These are phyloP conservation scores for Trichoplusia ni DNA, from an alignment of 1,140 invertebrate species.

Conservation along the genomic window DNA sequence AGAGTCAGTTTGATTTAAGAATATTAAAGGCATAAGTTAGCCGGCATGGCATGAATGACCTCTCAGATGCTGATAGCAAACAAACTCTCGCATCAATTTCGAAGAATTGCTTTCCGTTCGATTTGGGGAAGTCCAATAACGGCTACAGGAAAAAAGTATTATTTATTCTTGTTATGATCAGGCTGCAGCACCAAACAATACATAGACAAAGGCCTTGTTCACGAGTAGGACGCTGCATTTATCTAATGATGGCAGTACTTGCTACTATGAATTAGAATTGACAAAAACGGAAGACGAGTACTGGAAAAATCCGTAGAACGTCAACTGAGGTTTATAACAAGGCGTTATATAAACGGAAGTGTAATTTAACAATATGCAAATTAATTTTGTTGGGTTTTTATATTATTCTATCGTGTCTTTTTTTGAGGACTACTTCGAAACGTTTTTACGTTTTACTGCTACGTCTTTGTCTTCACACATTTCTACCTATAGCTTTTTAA, in stretches of 20 bases:
- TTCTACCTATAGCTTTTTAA: too few species aligned
- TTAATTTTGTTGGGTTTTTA: neutral
- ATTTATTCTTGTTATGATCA: constrained; percentile 21
- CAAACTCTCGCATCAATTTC: constrained; percentile 56
- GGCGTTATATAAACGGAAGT: constrained; percentile 14
- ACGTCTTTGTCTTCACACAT: too few species aligned
- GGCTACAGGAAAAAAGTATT: constrained; percentile 33
- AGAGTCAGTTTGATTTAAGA: too few species aligned
- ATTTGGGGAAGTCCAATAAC: constrained; percentile 34
- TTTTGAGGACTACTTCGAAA: too few species aligned
- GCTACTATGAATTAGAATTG: constrained; percentile 17
- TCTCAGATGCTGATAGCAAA: constrained; percentile 32
- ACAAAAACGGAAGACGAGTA: constrained; percentile 8
- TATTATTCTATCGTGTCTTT: too few species aligned
- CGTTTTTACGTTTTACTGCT: too few species aligned
- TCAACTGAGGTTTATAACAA: constrained; percentile 1
- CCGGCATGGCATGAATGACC: constrained; percentile 11
- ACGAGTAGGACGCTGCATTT: neutral
- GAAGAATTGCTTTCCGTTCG: constrained; percentile 66
- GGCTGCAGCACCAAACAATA: constrained; percentile 5
- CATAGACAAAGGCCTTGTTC: constrained; percentile 9
- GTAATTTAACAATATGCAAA: neutral
- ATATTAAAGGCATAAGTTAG: neutral
- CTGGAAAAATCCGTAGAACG: constrained; percentile 5
- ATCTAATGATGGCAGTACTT: too few species aligned